phyloP scores from a whole-genome alignment of 2,113 vertebrate species.

The Sorex fumeus region DNA sequence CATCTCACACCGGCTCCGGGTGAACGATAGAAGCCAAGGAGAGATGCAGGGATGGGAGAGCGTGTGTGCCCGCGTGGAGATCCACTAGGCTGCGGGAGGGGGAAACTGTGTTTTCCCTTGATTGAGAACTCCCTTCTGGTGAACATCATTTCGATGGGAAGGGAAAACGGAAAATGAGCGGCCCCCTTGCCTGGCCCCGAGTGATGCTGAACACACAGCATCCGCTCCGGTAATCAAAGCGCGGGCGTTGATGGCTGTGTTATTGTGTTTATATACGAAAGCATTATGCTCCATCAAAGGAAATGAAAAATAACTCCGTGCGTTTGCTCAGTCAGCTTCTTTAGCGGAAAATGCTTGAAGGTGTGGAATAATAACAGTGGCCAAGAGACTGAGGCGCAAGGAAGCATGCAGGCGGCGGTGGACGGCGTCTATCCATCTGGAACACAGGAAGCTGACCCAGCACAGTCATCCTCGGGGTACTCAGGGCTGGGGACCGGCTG shows the following conservation, averaged over 20 bases:
- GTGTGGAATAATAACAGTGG: constrained; percentile 81
- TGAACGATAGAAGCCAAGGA: neutral
- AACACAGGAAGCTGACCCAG: neutral
- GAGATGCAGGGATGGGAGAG: neutral
- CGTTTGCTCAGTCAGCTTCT: constrained; percentile 88
- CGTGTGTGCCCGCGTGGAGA: neutral
- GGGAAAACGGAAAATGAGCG: constrained; percentile 81
- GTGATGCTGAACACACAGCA: constrained; percentile 77
- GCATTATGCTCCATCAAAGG: constrained; percentile 87
- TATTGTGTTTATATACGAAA: constrained; percentile 88
- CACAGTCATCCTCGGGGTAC: neutral
- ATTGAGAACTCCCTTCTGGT: constrained; percentile 89
- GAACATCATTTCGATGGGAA: constrained; percentile 87
- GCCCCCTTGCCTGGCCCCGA: constrained; percentile 84
- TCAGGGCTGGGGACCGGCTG: too few relatives aligned
- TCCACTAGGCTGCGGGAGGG: constrained; percentile 76
- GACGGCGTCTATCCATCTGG: neutral
- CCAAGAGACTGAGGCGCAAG: constrained; percentile 77
- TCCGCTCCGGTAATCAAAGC: constrained; percentile 79
- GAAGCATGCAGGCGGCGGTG: constrained; percentile 56
- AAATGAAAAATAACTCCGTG: constrained; percentile 87
- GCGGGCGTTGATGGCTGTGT: constrained; percentile 86
- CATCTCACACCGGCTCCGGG: constrained; percentile 78
- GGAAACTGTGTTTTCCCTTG: constrained; percentile 87
- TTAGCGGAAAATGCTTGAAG: constrained; percentile 83